Evolutionary conservation across 2,888 invertebrate species (phyloP), one percentile per base, ranked within the genome.

Genomic region (Panopea generosa): DNA sequence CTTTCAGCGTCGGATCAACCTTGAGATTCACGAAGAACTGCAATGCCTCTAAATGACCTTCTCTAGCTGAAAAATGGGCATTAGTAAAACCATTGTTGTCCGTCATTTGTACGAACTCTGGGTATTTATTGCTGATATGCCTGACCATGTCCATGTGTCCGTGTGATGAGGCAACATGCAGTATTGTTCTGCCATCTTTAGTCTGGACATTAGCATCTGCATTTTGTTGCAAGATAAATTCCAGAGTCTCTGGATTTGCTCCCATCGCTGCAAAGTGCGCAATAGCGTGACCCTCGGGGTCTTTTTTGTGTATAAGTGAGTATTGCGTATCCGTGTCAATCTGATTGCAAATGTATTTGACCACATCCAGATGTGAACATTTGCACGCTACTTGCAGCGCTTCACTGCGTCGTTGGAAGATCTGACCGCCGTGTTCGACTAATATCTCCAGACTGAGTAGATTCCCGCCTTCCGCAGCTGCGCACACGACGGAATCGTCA

Each of bases 61-160:
- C 73, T 33, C 69, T 50, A 0, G 76, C 77, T n/a, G 82, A 76
- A 43, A 43, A 73, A 59, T 82, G 75, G 20, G 68, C 68, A 1
- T 63, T 67, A 2, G 70, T 70, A 26, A 77, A 70, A 0, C 78
- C 78, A 49, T 65, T 38, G 45, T 73, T 63, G 55, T 82, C 78
- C 1, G 68, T 69, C 3, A 50, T 22, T 1, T 49, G 40, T 14
- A 76, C 20, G 45, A 82, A 40, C 14, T 65, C 47, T n/a, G 72
- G 69, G 33, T 43, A 66, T 2, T 38, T 22, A 18, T 59, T 40
- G 18, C 60, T 38, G 0, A 82, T 29, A 38, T 60, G 29, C 33
- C 59, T 68, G 4, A 76, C 73, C 1, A 78, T 50, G 9, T 53
- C 50, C 18, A 70, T 43, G n/a, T 63, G 45, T 14, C 82, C 75